These are phyloP conservation scores for Harpalus rubripes DNA, from an alignment of 2,888 invertebrate genomes.

Conservation along the genomic window DNA sequence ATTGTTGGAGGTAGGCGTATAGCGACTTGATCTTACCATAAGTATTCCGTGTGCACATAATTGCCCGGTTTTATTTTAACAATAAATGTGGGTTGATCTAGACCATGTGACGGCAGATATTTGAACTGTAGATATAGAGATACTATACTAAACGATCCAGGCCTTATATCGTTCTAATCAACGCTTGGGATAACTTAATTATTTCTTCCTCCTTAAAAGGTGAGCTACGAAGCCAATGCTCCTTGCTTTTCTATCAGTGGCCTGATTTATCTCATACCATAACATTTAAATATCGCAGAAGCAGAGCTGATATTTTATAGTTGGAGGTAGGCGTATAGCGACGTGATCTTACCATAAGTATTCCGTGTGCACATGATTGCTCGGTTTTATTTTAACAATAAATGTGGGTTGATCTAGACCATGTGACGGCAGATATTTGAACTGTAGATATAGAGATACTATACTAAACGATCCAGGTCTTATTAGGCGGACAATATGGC, in stretches of 20 bases:
- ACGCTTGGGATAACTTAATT: neutral
- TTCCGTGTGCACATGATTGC: constrained; percentile 8
- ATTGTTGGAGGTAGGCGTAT: constrained; percentile 42
- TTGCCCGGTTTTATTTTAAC: constrained; percentile 16
- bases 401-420: constrained; percentile 18
- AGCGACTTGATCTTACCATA: constrained; percentile 33
- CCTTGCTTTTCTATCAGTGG: constrained; percentile 26
- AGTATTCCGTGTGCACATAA: constrained; percentile 16
- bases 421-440: constrained; percentile 33
- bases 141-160: no score
- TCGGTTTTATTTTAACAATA: constrained; percentile 23
- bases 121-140: constrained; percentile 42
- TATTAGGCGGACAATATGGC: constrained; percentile 51
- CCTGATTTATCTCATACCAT: constrained; percentile 54
- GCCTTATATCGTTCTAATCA: constrained; percentile 27
- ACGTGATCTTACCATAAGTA: constrained; percentile 37
- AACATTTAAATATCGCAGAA: constrained; percentile 55
- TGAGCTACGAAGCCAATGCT: constrained; percentile 25
- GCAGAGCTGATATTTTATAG: constrained; percentile 61
- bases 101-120: constrained; percentile 18
- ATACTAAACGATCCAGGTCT: constrained; percentile 24
- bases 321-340: constrained; percentile 27
- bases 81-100: constrained; percentile 23
- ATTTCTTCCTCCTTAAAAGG: constrained; percentile 12
- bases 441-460: constrained; percentile 43